Percentiles rank a stretch among this genome's conserved stretches.
Conservation (phyloP, 2,113 vertebrate species). For the Grammomys dolichurus region DNA sequence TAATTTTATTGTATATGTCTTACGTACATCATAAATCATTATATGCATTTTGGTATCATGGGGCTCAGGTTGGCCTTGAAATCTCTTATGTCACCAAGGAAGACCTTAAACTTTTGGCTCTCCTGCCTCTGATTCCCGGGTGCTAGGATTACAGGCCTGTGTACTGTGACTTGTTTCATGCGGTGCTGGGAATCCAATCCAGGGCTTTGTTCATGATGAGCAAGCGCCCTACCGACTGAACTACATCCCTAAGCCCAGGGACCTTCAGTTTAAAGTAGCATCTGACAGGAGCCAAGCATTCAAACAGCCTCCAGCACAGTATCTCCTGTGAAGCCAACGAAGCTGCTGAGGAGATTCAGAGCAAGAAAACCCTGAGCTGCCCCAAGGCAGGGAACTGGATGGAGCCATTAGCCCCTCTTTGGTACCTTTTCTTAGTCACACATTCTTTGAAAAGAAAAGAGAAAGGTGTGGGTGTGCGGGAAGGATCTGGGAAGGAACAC, state of each 20-base stretch:
- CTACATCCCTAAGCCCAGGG: not conserved
- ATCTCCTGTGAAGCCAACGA: not conserved
- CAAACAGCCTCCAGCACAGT: not conserved
- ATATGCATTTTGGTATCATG: not conserved
- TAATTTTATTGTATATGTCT: not conserved
- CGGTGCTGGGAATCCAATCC: too few species aligned
- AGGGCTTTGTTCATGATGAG: not conserved
- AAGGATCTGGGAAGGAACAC: constrained; percentile 4
- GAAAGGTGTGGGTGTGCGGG: not conserved
- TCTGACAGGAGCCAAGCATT: not conserved
- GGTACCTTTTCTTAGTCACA: not conserved
- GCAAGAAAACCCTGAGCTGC: not conserved
- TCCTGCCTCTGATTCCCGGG: not conserved
- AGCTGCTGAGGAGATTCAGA: not conserved
- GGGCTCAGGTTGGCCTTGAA: not conserved
- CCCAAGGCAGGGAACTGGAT: not conserved
- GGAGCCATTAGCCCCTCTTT: not conserved
- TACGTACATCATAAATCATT: not conserved
- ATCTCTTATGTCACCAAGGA: not conserved
- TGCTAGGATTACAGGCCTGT: not conserved
- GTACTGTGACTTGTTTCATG: not conserved
- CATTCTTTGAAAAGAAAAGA: not conserved
- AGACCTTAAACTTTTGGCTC: not conserved
- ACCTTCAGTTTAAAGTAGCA: not conserved
- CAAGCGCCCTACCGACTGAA: not conserved